Percentiles rank a stretch among this genome's conserved stretches.
Conservation (phyloP, 2,888 invertebrate species). For the Helobdella robusta region DNA sequence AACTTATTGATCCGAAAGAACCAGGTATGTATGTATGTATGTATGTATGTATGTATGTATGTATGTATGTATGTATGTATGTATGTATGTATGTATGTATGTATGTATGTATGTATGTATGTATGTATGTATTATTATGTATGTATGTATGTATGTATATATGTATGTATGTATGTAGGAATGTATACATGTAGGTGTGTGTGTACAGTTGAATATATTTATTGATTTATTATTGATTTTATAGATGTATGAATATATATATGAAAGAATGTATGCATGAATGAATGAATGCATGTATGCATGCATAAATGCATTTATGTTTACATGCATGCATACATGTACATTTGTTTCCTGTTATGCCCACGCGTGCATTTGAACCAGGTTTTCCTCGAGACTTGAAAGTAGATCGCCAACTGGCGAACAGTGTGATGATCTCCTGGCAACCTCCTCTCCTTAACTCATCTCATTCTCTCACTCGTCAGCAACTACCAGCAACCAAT, state of each 20-base stretch:
- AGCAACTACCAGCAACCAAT: background rate
- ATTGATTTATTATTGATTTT: too few relatives aligned
- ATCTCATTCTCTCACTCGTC: background rate
- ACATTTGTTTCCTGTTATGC: too few relatives aligned
- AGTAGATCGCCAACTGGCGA: constrained; percentile 91
- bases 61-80: constrained; percentile 15
- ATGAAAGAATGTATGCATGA: too few relatives aligned
- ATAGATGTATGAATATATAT: too few relatives aligned
- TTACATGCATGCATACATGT: too few relatives aligned
- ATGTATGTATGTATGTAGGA: too few relatives aligned
- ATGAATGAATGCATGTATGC: too few relatives aligned
- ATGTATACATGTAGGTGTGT: constrained; percentile 11
- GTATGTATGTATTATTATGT: too few relatives aligned
- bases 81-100: constrained; percentile 15
- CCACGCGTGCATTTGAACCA: too few relatives aligned
- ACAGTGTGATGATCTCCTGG: constrained; percentile 96
- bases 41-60: constrained; percentile 12
- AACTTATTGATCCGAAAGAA: constrained; percentile 22
- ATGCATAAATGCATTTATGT: too few relatives aligned
- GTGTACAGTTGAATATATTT: too few relatives aligned
- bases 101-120: constrained; percentile 15
- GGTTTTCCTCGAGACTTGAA: constrained; percentile 91
- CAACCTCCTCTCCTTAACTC: constrained; percentile 59
- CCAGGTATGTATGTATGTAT: constrained; percentile 14
- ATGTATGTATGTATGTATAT: too few relatives aligned